Evolutionary conservation across 2,888 invertebrate genomes (phyloP), one percentile per base, ranked within the genome.

Genomic region (Mamestra brassicae): DNA sequence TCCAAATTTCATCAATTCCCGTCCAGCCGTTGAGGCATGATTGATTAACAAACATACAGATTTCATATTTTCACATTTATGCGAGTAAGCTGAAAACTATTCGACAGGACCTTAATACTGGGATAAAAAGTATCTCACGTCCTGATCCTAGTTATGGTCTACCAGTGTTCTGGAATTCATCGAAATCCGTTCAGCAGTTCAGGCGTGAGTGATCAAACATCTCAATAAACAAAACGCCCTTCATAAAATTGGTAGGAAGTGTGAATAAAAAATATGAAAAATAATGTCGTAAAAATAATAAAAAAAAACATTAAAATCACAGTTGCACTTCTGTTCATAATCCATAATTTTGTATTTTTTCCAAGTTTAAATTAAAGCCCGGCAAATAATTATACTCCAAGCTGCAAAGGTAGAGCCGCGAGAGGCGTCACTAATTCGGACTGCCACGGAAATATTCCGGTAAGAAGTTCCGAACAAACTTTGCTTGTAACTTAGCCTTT

Each of bases 351-450:
- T 17, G 5, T 26, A 17, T 4, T 52, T 17, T 17, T 52, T 17
- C 7, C 6, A 17, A 17, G 6, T 17, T 17, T 17, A 52, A 52
- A 17, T 17, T 52, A 1, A 8, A 58, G 1, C 6, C 15, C 26
- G 52, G 11, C 50, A 7, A 38, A n/a, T 50, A 42, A 34, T 26
- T 26, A 26, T 50, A 60, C 8, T 36, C 17, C n/a, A 38, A 64
- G 13, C 57, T 45, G 26, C n/a, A 70, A 26, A 68, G 13, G 50
- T 5, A 15, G 34, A 65, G 36, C 34, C 54, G 34, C 45, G 38
- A 74, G 62, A 55, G 75, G 74, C 78, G 70, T 71, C 71, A 65
- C 62, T 63, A 76, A 71, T 34, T 73, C 60, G 68, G 65, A 36
- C 15, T 52, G 65, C 17, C 45, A 38, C 38, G 11, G 34, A 61